Base-by-base conservation (phyloP, 2,888 invertebrate genomes). In the Phaonia tiefii region DNA sequence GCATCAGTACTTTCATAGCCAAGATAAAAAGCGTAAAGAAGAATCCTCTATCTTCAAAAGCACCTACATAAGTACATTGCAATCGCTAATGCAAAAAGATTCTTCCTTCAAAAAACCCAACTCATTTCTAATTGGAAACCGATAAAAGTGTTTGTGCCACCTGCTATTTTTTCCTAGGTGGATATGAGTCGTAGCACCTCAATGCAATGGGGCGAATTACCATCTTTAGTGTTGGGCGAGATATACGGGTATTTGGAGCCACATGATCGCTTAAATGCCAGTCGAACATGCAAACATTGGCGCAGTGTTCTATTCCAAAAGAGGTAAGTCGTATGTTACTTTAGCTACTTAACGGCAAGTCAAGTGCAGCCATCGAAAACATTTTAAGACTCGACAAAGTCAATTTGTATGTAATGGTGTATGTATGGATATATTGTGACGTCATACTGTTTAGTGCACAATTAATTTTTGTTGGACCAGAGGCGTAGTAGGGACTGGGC, bases 251-350 rank as follows among this genome's bases (percentile, higher is more conserved):
- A 89, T 86, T 86, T 91, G 75, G 86, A 88, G 76, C 87, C 88
- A 75, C 87, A 90, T 80, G 93, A 93, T 86, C 91, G 91, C 86
- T 87, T 92, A 31, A 90, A 88, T 83, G 92, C 92, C 80, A 92
- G 93, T 58, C 91, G 92, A 80, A 90, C 91, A 46, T 93, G 93
- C 86, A 92, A 91, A 88, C 90, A 92, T 87, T 93, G 93, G 93
- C 90, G 93, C 75, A 88, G 87, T 83, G 90, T 90, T 82, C 89
- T 92, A 76, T 92, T 91, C 85, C 91, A 91, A 85, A 89, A 88
- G 86, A 89, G 90, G 90, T 90, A 84, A 88, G 89, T 71, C 31
- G 31, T 51, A 11, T 8, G 4, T 31, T 8, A 5, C 31, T 31
- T 8, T 31, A 31, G n/a, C n/a, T n/a, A n/a, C n/a, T n/a, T n/a